Conservation (phyloP, 2,797 vertebrate genomes). For the Danio albolineatus region DNA sequence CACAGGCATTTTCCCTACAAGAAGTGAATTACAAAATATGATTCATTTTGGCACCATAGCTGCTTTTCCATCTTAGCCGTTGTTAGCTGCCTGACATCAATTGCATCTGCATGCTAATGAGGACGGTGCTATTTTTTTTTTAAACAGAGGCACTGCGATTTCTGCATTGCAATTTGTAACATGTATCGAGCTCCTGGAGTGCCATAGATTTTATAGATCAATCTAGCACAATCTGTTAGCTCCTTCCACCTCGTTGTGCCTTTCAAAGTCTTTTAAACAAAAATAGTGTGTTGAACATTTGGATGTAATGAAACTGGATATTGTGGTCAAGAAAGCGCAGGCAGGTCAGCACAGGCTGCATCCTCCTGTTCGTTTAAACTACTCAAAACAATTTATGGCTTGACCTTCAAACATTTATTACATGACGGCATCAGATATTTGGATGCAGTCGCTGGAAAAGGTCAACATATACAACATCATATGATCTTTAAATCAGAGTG, state of each 20-base stretch:
- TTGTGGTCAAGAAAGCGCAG: not conserved
- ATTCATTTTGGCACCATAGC: not conserved
- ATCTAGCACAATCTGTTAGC: not conserved
- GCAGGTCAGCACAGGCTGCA: constrained; percentile 1
- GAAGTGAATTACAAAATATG: constrained; percentile 4
- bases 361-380: constrained; percentile 14
- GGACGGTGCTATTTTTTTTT: not conserved
- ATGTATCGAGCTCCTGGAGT: not conserved
- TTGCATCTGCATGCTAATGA: constrained; percentile 37
- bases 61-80: constrained; percentile 16
- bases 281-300: not conserved
- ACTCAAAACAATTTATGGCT: constrained; percentile 12
- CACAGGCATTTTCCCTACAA: not conserved
- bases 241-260: not conserved
- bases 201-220: constrained; percentile 19
- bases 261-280: not conserved
- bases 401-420: constrained; percentile 34
- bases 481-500: constrained; percentile 10
- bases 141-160: constrained; percentile 1
- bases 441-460: constrained; percentile 19
- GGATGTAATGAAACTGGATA: not conserved
- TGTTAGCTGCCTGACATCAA: constrained; percentile 23
- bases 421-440: constrained; percentile 20
- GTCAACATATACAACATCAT: constrained; percentile 21
- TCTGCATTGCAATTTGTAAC: constrained; percentile 20